Evolutionary conservation across 2,797 vertebrate species (phyloP), one percentile per base, ranked within the genome.

Genomic region (Columba guinea): DNA sequence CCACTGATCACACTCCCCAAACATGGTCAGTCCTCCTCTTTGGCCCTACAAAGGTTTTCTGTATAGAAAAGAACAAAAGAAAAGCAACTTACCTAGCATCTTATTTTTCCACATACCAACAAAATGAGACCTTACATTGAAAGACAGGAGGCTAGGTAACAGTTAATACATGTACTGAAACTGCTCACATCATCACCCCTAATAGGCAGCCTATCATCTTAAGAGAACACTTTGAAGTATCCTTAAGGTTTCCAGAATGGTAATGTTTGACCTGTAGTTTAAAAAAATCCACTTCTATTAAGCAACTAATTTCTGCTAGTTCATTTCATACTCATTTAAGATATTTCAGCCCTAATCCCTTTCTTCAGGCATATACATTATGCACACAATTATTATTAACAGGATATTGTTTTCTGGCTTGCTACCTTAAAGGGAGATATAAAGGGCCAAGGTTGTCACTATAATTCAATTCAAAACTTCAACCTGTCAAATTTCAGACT

Each of bases 381-480:
- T 23, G 37, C 7, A 60, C 14, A 37, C 21, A 24, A 11, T 60
- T 71, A 20, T 27, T 92, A 74, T 75, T 59, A 88, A 58, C 10
- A 56, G 28, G 10, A 48, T 53, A 68, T 30, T 62, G 27, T 70
- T 87, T 80, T 77, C 64, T 32, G 11, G 9, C 39, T 65, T 82
- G 53, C 69, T 83, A 8, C 65, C 59, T 89, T 69, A 76, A 86
- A 56, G 22, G 10, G 34, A 83, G 13, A 39, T 53, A 76, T 37
- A n/a, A 92, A 84, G 49, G 34, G 41, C 55, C 21, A 92, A 84
- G 68, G 58, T 7, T 92, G 59, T 90, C 82, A 85, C 23, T 56
- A 20, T 64, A 94, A 93, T 78, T 87, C 48, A 90, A 9, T 69
- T 90, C 67, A 63, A 80, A 83, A 60, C 46, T 75, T 84, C 82